Percentiles rank a stretch among this genome's conserved stretches.
Conservation (phyloP, 2,888 invertebrate genomes). For the Orgyia antiqua region DNA sequence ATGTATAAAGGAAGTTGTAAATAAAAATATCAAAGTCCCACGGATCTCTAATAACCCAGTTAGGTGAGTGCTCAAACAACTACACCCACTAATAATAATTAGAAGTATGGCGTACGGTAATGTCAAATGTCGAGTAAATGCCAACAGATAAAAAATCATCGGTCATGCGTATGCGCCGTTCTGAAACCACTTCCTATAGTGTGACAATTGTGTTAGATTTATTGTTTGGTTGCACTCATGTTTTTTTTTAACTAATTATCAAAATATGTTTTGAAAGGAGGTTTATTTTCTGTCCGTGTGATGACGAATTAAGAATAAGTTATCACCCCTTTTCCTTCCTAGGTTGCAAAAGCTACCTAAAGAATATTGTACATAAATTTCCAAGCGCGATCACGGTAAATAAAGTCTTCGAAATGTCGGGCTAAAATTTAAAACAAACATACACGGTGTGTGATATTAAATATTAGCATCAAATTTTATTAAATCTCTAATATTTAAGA, state of each 20-base stretch:
- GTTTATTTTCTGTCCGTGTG: no score
- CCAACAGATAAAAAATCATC: conserved; percentile 56
- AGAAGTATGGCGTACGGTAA: conserved; percentile 57
- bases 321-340: no score
- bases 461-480: background rate
- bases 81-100: conserved; percentile 69
- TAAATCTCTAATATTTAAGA: background rate
- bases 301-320: no score
- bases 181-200: conserved; percentile 27
- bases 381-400: no score
- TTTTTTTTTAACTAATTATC: no score
- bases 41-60: conserved; percentile 27
- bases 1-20: no score
- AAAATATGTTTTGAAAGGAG: no score
- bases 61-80: conserved; percentile 50
- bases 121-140: conserved; percentile 74
- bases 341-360: no score
- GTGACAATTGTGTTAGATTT: conserved; percentile 14
- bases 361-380: no score
- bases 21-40: background rate
- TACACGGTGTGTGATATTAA: no score
- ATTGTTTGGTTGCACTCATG: conserved; percentile 3
- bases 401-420: no score
- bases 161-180: conserved; percentile 33
- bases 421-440: no score